Evolutionary conservation across 2,888 invertebrate genomes (phyloP), one percentile per base, ranked within the genome.

Genomic region (Pheosia tremula): DNA sequence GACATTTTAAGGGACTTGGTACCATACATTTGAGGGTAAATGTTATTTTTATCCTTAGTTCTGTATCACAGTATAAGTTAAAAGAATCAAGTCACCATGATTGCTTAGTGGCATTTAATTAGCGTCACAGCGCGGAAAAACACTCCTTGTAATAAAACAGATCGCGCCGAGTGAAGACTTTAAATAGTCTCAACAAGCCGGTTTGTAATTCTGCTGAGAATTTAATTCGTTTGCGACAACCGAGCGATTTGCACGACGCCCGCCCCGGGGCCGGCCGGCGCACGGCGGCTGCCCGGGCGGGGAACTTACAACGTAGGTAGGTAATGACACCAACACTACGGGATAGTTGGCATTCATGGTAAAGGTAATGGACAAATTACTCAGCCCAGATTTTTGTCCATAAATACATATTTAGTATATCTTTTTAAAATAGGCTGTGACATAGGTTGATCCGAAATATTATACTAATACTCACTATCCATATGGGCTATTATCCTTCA

Each of bases 141-240:
- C 64, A 61, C 59, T 56, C 24, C 66, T 61, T 65, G 45, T 64
- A 69, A 66, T 66, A 59, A 60, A 58, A 56, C 52, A 39, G 13
- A 39, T 11, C 11, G 38, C 39, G 55, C 55, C 6, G 38, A 10
- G 55, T 13, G 38, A 39, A n/a, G 24, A 62, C 61, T 68, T 70
- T 64, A 74, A 67, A 64, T 72, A 74, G 74, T 67, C 66, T 50
- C 49, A 56, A 68, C 63, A 73, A 62, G 57, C 64, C 68, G 68
- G 75, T 72, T 74, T 75, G 72, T 72, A 65, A 66, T 71, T 68
- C 68, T 61, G 61, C 63, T 39, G 57, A 63, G 67, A 72, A 67
- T 67, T 71, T 64, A 71, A 72, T 68, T 68, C 64, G 49, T 58
- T 62, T 63, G 72, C 57, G 72, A 59, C 63, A 63, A 63, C 59